Conservation (phyloP, 2,888 invertebrate genomes). For the Habrosyne pyritoides region DNA sequence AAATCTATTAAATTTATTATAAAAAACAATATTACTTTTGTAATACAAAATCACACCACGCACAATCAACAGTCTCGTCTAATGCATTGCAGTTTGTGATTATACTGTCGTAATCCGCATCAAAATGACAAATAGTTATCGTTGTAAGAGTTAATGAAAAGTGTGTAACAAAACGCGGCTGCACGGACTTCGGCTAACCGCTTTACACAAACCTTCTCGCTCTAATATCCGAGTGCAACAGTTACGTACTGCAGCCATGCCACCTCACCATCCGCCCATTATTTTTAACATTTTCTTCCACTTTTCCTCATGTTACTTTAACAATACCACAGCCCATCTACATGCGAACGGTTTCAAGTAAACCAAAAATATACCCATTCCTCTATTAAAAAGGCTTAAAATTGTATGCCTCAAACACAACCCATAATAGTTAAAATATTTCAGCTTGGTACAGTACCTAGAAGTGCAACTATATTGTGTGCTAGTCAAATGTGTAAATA, state of each 20-base stretch:
- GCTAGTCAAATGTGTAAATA: too few relatives aligned
- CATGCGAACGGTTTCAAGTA: not conserved
- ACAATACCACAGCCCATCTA: not conserved
- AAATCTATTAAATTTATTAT: too few relatives aligned
- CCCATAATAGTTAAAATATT: too few relatives aligned
- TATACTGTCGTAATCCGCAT: slow-evolving; percentile 1
- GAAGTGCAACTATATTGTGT: too few relatives aligned
- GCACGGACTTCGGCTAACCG: not conserved
- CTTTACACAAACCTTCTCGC: not conserved
- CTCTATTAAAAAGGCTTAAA: too few relatives aligned
- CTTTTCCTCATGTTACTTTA: not conserved
- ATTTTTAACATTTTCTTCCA: not conserved
- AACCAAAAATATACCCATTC: not conserved
- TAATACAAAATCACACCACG: not conserved
- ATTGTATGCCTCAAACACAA: too few relatives aligned
- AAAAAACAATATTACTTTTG: not conserved
- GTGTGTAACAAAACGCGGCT: not conserved
- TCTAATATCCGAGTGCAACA: not conserved
- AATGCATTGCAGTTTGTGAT: not conserved
- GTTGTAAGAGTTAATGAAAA: not conserved
- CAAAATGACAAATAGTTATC: not conserved
- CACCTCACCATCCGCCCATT: not conserved
- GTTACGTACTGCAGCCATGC: not conserved
- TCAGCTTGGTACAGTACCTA: too few relatives aligned
- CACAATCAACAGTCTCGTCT: not conserved